Percentiles rank a stretch among this genome's conserved stretches.
Conservation (phyloP, 2,113 vertebrate species). For the Nannospalax galili region DNA sequence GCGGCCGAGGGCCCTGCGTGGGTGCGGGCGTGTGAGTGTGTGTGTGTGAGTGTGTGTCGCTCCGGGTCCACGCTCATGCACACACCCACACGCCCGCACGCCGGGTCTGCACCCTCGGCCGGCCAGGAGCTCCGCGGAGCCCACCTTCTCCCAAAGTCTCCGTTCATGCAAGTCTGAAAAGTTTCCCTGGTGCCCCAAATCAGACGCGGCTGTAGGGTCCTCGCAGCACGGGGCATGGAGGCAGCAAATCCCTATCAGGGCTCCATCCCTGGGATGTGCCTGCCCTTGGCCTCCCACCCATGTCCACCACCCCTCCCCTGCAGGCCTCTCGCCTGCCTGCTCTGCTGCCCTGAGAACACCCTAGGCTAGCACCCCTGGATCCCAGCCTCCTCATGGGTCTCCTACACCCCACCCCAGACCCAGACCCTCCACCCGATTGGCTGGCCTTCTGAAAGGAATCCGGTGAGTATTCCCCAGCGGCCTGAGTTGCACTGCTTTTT, state of each 20-base stretch:
- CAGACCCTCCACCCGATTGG: neutral
- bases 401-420: neutral
- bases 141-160: neutral
- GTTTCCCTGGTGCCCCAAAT: neutral
- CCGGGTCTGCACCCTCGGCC: conserved; percentile 77
- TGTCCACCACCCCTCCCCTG: neutral
- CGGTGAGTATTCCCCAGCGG: conserved; percentile 42
- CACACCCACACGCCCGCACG: conserved; percentile 80
- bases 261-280: neutral
- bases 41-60: conserved; percentile 82
- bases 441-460: neutral
- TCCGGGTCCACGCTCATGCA: conserved; percentile 83
- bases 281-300: neutral
- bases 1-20: conserved; percentile 70
- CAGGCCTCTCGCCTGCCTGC: neutral
- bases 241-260: neutral
- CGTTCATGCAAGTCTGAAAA: conserved; percentile 11
- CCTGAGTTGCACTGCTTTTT: neutral
- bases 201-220: neutral
- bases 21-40: conserved; percentile 82
- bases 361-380: neutral
- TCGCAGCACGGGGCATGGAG: neutral
- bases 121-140: neutral
- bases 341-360: neutral
- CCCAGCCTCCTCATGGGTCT: neutral